phyloP scores from a whole-genome alignment of 2,888 invertebrate species.

The Ctena decussata region DNA sequence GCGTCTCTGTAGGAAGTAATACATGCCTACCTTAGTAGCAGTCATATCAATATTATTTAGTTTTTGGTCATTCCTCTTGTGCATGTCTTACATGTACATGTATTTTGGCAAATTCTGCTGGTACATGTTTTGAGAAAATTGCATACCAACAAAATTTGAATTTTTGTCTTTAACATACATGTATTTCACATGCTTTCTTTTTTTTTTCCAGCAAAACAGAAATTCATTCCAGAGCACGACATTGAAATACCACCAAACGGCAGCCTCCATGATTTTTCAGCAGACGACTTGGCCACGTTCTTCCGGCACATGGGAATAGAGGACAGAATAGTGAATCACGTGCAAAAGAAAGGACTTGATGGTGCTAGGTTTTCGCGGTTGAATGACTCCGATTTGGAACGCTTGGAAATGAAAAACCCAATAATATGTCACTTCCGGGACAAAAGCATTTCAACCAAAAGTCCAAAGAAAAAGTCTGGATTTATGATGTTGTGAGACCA shows the following conservation, averaged over 20 bases:
- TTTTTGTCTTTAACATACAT: no score
- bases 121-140: no score
- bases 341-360: slow-evolving; percentile 79
- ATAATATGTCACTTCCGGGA: slow-evolving; percentile 75
- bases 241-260: slow-evolving; percentile 83
- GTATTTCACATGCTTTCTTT: no score
- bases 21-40: no score
- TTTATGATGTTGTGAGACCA: slow-evolving; percentile 72
- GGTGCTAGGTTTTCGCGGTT: slow-evolving; percentile 83
- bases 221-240: slow-evolving; percentile 79
- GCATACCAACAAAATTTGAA: no score
- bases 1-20: no score
- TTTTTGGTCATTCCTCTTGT: no score
- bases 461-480: slow-evolving; percentile 65
- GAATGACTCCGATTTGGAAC: slow-evolving; percentile 82
- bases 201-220: slow-evolving; percentile 65
- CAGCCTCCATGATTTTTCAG: slow-evolving; percentile 79
- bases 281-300: slow-evolving; percentile 82
- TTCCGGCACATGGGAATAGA: slow-evolving; percentile 79
- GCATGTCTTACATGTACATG: no score
- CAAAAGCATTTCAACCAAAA: slow-evolving; percentile 62
- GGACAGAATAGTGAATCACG: slow-evolving; percentile 76
- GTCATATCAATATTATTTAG: no score
- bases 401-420: slow-evolving; percentile 81
- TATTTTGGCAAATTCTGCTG: no score